Evolutionary conservation across 2,888 invertebrate genomes (phyloP).

Genomic region (Macropis europaea): DNA sequence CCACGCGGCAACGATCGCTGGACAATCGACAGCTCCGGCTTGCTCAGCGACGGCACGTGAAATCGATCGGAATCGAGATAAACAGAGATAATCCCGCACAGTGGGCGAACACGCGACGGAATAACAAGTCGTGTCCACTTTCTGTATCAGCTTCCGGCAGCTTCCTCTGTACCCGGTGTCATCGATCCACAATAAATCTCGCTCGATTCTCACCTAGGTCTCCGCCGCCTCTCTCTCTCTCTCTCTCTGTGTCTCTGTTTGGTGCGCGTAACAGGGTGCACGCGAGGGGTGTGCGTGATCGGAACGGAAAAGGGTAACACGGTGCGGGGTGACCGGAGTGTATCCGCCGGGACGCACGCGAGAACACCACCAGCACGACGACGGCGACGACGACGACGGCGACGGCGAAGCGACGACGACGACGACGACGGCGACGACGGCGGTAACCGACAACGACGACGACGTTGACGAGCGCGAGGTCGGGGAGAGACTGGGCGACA

Average conservation of each 20-base stretch:
- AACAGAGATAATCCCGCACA: conserved; percentile 7
- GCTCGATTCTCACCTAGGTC: too few species aligned
- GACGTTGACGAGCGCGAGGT: conserved; percentile 61
- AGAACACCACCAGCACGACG: conserved; percentile 21
- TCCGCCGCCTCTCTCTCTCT: too few species aligned
- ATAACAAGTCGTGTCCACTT: conserved; percentile 21
- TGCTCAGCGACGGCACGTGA: neutral
- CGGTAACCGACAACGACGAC: conserved; percentile 30
- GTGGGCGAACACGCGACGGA: neutral
- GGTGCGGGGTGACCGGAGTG: neutral
- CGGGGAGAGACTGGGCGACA: conserved; percentile 62
- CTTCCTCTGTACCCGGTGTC: conserved; percentile 25
- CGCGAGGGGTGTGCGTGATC: conserved; percentile 8
- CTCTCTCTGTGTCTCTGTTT: too few species aligned
- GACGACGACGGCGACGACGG: conserved; percentile 32
- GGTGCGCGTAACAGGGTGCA: too few species aligned
- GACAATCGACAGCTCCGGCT: conserved; percentile 8
- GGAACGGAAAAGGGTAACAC: too few species aligned
- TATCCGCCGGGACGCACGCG: neutral
- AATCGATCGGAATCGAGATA: conserved; percentile 24
- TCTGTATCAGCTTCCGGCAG: conserved; percentile 25
- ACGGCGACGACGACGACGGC: conserved; percentile 20
- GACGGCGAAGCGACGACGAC: conserved; percentile 27
- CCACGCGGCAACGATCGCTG: conserved; percentile 22
- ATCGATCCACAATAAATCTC: conserved; percentile 34